Conservation (phyloP, 2,888 invertebrate genomes). For the Hoplodrina blanda region DNA sequence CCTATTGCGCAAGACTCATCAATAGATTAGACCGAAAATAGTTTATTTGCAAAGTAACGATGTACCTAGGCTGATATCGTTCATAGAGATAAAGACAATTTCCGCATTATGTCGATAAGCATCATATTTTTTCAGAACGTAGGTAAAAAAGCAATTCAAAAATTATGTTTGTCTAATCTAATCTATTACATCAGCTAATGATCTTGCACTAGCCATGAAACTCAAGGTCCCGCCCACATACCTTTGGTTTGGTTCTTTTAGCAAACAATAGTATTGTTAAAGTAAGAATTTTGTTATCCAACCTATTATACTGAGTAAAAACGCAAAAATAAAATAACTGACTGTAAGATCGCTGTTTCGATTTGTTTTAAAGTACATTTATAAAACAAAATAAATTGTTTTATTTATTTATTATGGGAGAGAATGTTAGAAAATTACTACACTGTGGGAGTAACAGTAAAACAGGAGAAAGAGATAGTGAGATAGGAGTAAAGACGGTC, state of each 20-base stretch:
- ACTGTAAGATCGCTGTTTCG: no score
- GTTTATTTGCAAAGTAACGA: conserved; percentile 8
- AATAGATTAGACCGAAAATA: background rate
- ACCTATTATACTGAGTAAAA: background rate
- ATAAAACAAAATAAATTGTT: no score
- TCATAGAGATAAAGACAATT: conserved; percentile 2
- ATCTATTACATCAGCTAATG: conserved; percentile 7
- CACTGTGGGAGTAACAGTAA: no score
- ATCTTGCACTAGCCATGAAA: conserved; percentile 16
- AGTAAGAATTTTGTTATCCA: background rate
- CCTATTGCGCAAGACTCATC: background rate
- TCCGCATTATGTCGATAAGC: background rate
- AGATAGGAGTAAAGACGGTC: no score
- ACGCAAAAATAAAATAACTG: no score
- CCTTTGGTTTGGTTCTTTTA: background rate
- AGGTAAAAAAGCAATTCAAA: conserved; percentile 18
- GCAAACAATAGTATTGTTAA: background rate
- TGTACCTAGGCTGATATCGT: background rate
- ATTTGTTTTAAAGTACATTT: no score
- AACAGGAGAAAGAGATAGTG: no score
- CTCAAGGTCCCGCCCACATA: background rate
- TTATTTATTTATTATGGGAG: no score
- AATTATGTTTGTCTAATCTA: conserved; percentile 21
- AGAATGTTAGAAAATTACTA: no score
- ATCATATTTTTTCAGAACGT: background rate